Evolutionary conservation across 2,113 vertebrate genomes (phyloP).

Genomic region (Sinocyclocheilus rhinocerous): DNA sequence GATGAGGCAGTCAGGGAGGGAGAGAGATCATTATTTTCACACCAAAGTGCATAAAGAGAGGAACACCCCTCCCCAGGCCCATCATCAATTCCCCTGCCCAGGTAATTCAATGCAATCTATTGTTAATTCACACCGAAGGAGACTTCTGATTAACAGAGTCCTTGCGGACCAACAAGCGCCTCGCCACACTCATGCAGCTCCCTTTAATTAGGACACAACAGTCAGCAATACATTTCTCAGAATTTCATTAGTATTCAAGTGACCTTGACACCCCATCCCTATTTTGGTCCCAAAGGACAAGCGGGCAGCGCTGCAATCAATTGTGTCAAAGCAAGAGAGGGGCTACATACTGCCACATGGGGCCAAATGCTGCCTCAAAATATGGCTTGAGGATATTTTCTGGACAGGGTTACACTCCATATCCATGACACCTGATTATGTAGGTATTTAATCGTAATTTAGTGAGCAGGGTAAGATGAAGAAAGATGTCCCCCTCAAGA

Average conservation of each 20-base stretch:
- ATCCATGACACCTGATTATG: not conserved
- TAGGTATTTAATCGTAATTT: not conserved
- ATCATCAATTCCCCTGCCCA: slow-evolving; percentile 39
- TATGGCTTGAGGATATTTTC: slow-evolving; percentile 7
- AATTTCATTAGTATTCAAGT: slow-evolving; percentile 54
- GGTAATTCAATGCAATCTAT: slow-evolving; percentile 46
- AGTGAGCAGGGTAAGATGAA: not conserved
- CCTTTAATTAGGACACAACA: slow-evolving; percentile 46
- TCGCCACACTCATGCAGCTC: slow-evolving; percentile 3
- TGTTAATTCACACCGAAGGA: slow-evolving; percentile 46
- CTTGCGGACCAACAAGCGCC: slow-evolving; percentile 30
- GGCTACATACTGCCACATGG: not conserved
- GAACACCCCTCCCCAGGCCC: not conserved
- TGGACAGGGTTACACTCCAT: not conserved
- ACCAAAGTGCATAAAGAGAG: slow-evolving; percentile 10
- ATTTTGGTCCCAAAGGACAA: slow-evolving; percentile 6
- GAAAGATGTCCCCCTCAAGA: not conserved
- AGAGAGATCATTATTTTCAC: slow-evolving; percentile 21
- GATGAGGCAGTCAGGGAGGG: not conserved
- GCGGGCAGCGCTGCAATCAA: slow-evolving; percentile 14
- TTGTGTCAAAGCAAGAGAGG: slow-evolving; percentile 34
- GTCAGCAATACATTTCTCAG: slow-evolving; percentile 46
- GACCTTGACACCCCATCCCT: slow-evolving; percentile 39
- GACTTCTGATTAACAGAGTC: slow-evolving; percentile 48
- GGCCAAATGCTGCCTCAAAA: slow-evolving; percentile 3